These are phyloP conservation scores for Diceros bicornis DNA, from an alignment of 2,797 vertebrate species.

Conservation along the genomic window DNA sequence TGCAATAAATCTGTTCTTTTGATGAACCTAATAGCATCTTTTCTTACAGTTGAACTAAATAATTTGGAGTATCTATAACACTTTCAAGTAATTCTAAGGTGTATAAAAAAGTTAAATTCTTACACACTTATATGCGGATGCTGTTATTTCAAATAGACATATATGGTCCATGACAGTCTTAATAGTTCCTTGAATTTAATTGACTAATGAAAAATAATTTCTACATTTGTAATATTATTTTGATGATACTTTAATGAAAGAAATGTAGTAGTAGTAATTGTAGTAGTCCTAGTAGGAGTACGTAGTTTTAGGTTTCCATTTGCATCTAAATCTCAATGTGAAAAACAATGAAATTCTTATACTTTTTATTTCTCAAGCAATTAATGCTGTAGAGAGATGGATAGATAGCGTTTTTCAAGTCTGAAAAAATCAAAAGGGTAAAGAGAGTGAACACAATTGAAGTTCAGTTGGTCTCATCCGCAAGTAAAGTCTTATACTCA, in stretches of 20 bases:
- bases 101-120: not conserved
- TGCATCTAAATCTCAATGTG: not conserved
- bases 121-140: not conserved
- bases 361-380: slow-evolving; percentile 28
- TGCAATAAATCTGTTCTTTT: not conserved
- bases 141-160: not conserved
- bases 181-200: not conserved
- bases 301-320: not conserved
- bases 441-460: not conserved
- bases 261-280: not conserved
- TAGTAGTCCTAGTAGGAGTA: not conserved
- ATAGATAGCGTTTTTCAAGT: slow-evolving; percentile 22
- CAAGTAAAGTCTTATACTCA: not conserved
- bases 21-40: not conserved
- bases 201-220: not conserved
- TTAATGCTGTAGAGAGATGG: not conserved
- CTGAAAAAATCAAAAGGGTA: not conserved
- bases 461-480: slow-evolving; percentile 45
- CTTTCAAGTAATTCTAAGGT: not conserved
- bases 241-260: not conserved
- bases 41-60: not conserved
- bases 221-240: not conserved
- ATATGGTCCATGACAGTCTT: not conserved
- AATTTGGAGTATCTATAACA: not conserved
- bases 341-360: not conserved